These are phyloP conservation scores for Lycocerus yunnanus DNA, from an alignment of 2,888 invertebrate genomes.

Conservation along the genomic window DNA sequence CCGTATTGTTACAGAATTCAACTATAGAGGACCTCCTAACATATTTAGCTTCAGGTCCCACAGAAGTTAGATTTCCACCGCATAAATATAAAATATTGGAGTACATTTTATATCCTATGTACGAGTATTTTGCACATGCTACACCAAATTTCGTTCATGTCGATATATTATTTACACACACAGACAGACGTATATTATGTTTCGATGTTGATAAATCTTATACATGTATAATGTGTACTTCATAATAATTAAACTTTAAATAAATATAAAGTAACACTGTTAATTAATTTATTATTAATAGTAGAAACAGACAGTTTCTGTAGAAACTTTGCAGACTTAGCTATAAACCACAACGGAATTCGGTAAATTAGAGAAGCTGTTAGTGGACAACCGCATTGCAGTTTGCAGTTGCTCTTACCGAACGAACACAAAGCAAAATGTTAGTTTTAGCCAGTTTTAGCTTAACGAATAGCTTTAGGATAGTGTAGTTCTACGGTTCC, in stretches of 20 bases:
- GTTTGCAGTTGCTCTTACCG: conserved; percentile 16
- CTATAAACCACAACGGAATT: conserved; percentile 11
- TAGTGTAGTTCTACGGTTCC: neutral
- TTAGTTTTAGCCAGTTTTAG: neutral
- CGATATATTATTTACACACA: no score
- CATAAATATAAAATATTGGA: neutral
- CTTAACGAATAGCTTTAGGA: neutral
- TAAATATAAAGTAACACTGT: neutral
- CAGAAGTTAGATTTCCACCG: neutral
- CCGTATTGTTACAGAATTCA: neutral
- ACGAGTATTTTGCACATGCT: no score
- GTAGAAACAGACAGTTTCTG: neutral
- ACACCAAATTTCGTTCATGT: no score
- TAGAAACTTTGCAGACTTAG: conserved; percentile 7
- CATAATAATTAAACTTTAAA: no score
- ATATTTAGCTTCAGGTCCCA: neutral
- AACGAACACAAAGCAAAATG: neutral
- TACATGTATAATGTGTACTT: no score
- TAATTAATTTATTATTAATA: conserved; percentile 1
- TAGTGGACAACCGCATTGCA: conserved; percentile 29
- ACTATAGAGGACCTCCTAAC: no score
- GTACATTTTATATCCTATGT: neutral
- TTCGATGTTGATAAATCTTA: neutral
- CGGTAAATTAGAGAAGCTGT: conserved; percentile 21
- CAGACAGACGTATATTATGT: no score